Base-by-base conservation (phyloP, 2,888 invertebrate genomes). In the Hydroisotoma schaefferi region DNA sequence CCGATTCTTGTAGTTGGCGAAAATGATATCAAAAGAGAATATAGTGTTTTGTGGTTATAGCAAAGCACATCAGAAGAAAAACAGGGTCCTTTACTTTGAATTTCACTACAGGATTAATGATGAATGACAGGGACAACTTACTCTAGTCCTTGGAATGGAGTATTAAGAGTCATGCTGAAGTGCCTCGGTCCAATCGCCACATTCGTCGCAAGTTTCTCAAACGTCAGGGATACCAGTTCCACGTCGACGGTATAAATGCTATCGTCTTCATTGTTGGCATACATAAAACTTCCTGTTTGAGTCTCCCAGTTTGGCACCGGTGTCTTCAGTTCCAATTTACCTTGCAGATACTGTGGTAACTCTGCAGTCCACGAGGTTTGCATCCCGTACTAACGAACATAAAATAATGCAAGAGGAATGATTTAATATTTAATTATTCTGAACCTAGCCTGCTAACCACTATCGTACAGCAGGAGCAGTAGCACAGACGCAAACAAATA, bases 281-380 rank as follows among this genome's bases (percentile, higher is more conserved):
- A 71, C 61, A 64, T 66, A 12, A 68, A 28, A 29, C 59, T 61
- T 5, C 49, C 61, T 15, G 59, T 55, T 48, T 68, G 68, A 33
- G 73, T 73, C 49, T 75, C 75, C 33, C 79, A 57, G 43, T 75
- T 70, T 37, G 75, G 74, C n/a, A 79, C 72, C 69, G 78, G 78
- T 2, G 78, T 78, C 27, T 73, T 73, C 2, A 80, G 38, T 1
- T 67, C 72, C 1, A 77, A 56, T 2, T 71, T 74, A 5, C 74
- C 74, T 66, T 74, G 76, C 0, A 74, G 59, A 23, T 71, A 73
- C 40, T 75, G 60, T 1, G 74, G 68, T 20, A 74, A 70, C 10
- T 76, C 75, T 23, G 74, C 63, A 26, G 75, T 73, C 78, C 79
- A 80, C 1, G 66, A 61, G 1, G 74, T 75, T 62, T 71, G 73